phyloP scores from a whole-genome alignment of 2,113 vertebrate species.

The Rhineura floridana region DNA sequence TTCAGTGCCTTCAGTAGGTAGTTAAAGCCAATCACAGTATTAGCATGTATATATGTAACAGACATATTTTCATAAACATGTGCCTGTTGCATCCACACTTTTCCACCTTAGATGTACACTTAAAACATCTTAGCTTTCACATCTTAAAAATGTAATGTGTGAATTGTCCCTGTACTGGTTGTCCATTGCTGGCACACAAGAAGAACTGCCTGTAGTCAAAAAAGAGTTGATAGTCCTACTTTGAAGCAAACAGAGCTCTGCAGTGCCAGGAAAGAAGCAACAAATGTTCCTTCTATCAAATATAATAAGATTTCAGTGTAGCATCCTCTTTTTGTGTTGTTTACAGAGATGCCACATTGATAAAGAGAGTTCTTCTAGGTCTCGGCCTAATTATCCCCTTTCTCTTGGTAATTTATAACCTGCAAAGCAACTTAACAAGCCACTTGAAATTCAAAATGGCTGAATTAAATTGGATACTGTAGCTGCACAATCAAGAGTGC shows the following conservation, averaged over 20 bases:
- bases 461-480: neutral
- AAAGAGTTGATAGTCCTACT: neutral
- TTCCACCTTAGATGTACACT: neutral
- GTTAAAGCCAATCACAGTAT: neutral
- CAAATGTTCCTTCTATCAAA: constrained; percentile 5
- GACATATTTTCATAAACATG: neutral
- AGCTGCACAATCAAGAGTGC: constrained; percentile 17
- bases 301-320: accelerated
- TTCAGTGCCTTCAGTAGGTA: neutral
- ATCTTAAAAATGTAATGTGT: neutral
- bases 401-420: constrained; percentile 31
- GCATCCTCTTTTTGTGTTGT: accelerated
- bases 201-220: neutral
- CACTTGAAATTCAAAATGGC: constrained; percentile 8
- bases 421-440: neutral
- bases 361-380: neutral
- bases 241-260: neutral
- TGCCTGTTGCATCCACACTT: neutral
- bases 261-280: neutral
- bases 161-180: neutral
- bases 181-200: neutral
- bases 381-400: neutral
- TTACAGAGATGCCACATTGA: neutral
- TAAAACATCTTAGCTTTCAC: neutral
- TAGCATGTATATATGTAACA: neutral